Percentiles rank a stretch among this genome's conserved stretches.
These are phyloP conservation scores for Agonopterix arenella DNA, from an alignment of 2,888 invertebrate species.

Conservation along the genomic window DNA sequence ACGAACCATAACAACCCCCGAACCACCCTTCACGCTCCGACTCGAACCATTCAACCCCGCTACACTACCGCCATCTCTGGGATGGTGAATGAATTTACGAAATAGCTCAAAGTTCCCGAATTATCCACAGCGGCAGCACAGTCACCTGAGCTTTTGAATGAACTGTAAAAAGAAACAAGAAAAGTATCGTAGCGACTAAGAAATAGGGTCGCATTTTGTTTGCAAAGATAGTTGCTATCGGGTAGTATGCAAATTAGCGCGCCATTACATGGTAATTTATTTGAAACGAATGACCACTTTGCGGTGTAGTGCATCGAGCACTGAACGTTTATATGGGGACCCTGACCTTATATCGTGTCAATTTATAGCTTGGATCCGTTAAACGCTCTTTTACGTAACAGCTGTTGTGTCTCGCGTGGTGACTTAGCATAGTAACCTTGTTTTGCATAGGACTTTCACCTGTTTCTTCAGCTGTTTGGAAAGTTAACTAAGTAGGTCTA, in stretches of 20 bases:
- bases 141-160: conserved; percentile 63
- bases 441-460: conserved; percentile 61
- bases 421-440: conserved; percentile 50
- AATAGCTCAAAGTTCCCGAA: conserved; percentile 53
- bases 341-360: conserved; percentile 75
- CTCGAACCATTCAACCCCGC: conserved; percentile 26
- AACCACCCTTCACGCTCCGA: conserved; percentile 22
- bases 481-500: conserved; percentile 12
- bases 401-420: conserved; percentile 59
- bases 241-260: conserved; percentile 73
- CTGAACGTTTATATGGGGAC: conserved; percentile 70
- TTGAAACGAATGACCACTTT: conserved; percentile 77
- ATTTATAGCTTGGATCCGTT: conserved; percentile 70
- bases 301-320: conserved; percentile 70
- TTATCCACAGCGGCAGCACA: conserved; percentile 45
- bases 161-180: conserved; percentile 23
- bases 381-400: conserved; percentile 69
- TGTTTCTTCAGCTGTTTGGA: conserved; percentile 33
- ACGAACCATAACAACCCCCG: conserved; percentile 36
- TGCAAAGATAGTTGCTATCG: conserved; percentile 29
- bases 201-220: conserved; percentile 40
- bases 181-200: conserved; percentile 23
- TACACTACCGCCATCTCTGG: conserved; percentile 56
- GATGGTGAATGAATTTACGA: conserved; percentile 50
- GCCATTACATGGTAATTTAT: conserved; percentile 77